phyloP scores from a whole-genome alignment of 2,113 vertebrate genomes.

The Rhabdomys dilectus region DNA sequence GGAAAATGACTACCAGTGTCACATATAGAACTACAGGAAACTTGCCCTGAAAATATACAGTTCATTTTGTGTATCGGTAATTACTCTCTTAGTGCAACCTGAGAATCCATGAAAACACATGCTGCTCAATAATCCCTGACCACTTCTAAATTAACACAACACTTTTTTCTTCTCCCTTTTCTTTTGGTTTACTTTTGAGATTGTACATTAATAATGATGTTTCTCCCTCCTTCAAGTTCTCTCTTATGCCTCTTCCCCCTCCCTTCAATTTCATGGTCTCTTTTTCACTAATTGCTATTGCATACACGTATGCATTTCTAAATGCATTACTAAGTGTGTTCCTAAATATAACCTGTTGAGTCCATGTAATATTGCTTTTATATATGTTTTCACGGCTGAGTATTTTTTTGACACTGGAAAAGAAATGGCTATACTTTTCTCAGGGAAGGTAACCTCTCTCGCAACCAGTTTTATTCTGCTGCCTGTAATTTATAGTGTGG shows the following conservation, averaged over 20 bases:
- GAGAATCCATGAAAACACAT: fast-evolving
- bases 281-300: not conserved
- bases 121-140: no score
- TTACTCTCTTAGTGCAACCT: not conserved
- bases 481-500: not conserved
- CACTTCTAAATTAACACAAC: not conserved
- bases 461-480: not conserved
- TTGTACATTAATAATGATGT: not conserved
- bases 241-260: no score
- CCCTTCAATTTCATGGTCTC: not conserved
- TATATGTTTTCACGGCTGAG: not conserved
- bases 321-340: not conserved
- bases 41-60: not conserved
- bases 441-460: no score
- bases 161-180: not conserved
- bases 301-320: not conserved
- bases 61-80: not conserved
- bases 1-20: not conserved
- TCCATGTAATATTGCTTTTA: not conserved
- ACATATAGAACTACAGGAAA: not conserved
- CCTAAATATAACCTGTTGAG: not conserved
- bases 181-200: not conserved
- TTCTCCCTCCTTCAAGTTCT: not conserved
- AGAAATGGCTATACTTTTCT: not conserved
- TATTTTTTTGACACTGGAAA: not conserved